These are phyloP conservation scores for Chrysomela aeneicollis DNA, from an alignment of 2,888 invertebrate genomes.

Conservation along the genomic window DNA sequence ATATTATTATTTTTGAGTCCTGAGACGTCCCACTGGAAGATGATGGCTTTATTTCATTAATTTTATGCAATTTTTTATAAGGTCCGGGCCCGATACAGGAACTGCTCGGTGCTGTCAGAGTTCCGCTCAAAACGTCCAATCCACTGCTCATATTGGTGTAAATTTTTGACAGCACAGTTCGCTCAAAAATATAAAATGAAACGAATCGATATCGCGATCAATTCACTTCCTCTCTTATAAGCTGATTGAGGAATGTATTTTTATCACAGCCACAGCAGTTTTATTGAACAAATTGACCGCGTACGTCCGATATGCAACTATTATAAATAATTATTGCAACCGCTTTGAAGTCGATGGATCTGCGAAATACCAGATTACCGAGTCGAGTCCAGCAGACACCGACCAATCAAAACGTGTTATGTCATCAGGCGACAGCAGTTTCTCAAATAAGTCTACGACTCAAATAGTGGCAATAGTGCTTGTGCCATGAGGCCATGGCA, in stretches of 20 bases:
- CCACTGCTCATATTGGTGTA: constrained; percentile 56
- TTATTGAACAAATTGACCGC: neutral
- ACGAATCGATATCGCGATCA: constrained; percentile 9
- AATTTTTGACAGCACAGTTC: constrained; percentile 4
- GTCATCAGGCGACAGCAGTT: constrained; percentile 26
- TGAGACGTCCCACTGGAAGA: constrained; percentile 78
- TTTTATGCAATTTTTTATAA: constrained; percentile 50
- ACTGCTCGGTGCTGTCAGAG: constrained; percentile 58
- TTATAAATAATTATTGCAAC: constrained; percentile 12
- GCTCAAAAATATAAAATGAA: constrained; percentile 8
- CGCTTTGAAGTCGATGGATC: constrained; percentile 33
- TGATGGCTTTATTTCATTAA: constrained; percentile 57
- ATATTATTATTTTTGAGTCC: constrained; percentile 74
- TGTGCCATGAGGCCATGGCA: neutral
- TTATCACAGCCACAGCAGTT: neutral
- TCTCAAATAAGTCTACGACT: neutral
- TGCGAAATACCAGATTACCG: constrained; percentile 35
- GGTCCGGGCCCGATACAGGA: constrained; percentile 47
- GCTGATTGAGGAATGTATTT: neutral
- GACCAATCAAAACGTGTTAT: constrained; percentile 39
- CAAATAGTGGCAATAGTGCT: too few species aligned
- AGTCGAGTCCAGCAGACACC: neutral
- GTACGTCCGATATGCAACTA: neutral
- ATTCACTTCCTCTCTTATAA: neutral
- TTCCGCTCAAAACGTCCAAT: constrained; percentile 57